Evolutionary conservation across 2,797 vertebrate genomes (phyloP).

Genomic region (Salarias fasciatus): DNA sequence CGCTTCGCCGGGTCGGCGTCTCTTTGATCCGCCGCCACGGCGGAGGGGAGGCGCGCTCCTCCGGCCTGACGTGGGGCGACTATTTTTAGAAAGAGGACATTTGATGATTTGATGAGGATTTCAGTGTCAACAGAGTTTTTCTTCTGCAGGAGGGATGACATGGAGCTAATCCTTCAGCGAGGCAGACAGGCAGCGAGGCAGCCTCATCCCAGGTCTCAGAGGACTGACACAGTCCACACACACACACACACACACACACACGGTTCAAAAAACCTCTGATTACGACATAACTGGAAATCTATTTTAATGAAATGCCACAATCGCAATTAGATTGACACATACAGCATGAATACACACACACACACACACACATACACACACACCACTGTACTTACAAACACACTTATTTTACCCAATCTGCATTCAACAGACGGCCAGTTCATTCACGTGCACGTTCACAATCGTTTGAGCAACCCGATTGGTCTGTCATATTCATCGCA

Average conservation of each 20-base stretch:
- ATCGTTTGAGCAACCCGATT: conserved; percentile 26
- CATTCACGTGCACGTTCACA: conserved; percentile 12
- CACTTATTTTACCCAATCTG: conserved; percentile 22
- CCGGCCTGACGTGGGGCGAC: conserved; percentile 19
- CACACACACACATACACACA: background rate
- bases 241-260: background rate
- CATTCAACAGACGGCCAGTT: conserved; percentile 17
- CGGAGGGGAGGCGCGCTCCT: conserved; percentile 7
- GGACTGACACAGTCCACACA: conserved; percentile 15
- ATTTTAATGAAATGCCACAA: conserved; percentile 58
- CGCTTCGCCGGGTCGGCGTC: conserved; percentile 25
- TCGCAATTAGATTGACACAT: conserved; percentile 43
- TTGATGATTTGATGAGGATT: conserved; percentile 57
- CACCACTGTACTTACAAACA: background rate
- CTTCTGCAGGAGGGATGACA: conserved; percentile 33
- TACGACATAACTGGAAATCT: conserved; percentile 42
- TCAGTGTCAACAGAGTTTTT: conserved; percentile 41
- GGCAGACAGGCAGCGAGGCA: conserved; percentile 9
- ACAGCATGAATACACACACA: conserved; percentile 5
- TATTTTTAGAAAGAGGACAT: conserved; percentile 49
- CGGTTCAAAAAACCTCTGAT: conserved; percentile 22
- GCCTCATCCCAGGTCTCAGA: conserved; percentile 24
- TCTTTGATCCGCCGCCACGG: conserved; percentile 16
- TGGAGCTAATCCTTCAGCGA: conserved; percentile 36
- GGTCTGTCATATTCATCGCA: background rate